phyloP scores from a whole-genome alignment of 64 coral and sea anemone genomes.

The Montipora sp. region DNA sequence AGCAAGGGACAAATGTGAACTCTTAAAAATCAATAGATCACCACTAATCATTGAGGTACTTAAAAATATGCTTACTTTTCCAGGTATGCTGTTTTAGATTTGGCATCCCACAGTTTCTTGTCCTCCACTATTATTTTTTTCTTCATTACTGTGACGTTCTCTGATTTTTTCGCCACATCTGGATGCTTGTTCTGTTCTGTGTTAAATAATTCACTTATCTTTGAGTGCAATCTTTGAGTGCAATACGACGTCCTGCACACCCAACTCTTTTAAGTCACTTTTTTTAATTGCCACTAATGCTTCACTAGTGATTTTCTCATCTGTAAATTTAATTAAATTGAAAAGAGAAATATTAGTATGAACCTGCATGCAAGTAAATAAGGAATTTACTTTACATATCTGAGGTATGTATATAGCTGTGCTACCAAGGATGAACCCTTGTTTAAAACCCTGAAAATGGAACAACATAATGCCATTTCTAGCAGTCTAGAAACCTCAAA shows the following conservation, averaged over 20 bases:
- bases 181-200: background rate
- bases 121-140: slow-evolving; percentile 6
- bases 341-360: background rate
- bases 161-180: slow-evolving; percentile 3
- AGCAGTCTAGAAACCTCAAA: too few species aligned
- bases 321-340: background rate
- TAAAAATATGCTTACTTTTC: slow-evolving; percentile 24
- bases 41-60: background rate
- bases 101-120: slow-evolving; percentile 15
- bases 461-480: too few species aligned
- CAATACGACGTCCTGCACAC: background rate
- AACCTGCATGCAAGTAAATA: too few species aligned
- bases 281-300: slow-evolving; percentile 28
- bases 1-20: background rate
- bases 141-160: background rate
- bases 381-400: too few species aligned
- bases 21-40: background rate
- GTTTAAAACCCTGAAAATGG: too few species aligned
- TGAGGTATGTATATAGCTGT: too few species aligned
- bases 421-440: too few species aligned
- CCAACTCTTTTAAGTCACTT: slow-evolving; percentile 1
- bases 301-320: slow-evolving; percentile 11
- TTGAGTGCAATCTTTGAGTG: slow-evolving; percentile 25
- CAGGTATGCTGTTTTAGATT: slow-evolving; percentile 17
- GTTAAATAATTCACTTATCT: slow-evolving; percentile 13